phyloP scores from a whole-genome alignment of 2,888 invertebrate genomes.

The Sepioteuthis lessoniana region DNA sequence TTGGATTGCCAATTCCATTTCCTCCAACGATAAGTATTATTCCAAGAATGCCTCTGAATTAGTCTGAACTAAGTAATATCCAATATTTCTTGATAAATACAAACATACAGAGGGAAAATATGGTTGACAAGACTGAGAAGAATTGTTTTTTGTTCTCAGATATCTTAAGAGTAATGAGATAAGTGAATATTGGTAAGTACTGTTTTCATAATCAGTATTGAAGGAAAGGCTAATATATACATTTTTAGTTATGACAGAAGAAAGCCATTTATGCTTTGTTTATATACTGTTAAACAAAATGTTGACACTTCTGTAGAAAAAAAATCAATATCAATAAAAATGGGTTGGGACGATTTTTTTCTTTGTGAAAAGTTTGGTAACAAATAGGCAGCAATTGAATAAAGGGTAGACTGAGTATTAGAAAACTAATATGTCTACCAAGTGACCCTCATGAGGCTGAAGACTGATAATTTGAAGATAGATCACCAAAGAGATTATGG shows the following conservation, averaged over 20 bases:
- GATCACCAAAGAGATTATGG: background rate
- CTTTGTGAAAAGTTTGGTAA: background rate
- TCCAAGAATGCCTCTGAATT: too few relatives aligned
- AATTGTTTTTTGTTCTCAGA: too few relatives aligned
- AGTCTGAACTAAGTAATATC: too few relatives aligned
- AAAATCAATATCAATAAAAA: background rate
- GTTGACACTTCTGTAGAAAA: background rate
- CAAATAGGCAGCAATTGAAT: background rate
- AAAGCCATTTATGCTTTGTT: background rate
- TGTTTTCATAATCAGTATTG: too few relatives aligned
- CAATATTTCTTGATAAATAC: too few relatives aligned
- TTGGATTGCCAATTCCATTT: too few relatives aligned
- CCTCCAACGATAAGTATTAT: too few relatives aligned
- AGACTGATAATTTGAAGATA: slow-evolving; percentile 17
- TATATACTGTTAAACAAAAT: background rate
- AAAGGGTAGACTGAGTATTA: background rate
- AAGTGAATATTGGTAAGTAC: too few relatives aligned
- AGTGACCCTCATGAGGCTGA: background rate
- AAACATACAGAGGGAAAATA: too few relatives aligned
- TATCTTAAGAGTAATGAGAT: too few relatives aligned
- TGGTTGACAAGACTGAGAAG: too few relatives aligned
- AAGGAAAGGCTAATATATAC: background rate
- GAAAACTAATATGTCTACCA: slow-evolving; percentile 9
- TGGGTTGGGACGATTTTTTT: background rate
- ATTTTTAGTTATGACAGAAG: background rate